Base-by-base conservation (phyloP, 1,140 invertebrate genomes). In the Anoplolepis gracilipes region DNA sequence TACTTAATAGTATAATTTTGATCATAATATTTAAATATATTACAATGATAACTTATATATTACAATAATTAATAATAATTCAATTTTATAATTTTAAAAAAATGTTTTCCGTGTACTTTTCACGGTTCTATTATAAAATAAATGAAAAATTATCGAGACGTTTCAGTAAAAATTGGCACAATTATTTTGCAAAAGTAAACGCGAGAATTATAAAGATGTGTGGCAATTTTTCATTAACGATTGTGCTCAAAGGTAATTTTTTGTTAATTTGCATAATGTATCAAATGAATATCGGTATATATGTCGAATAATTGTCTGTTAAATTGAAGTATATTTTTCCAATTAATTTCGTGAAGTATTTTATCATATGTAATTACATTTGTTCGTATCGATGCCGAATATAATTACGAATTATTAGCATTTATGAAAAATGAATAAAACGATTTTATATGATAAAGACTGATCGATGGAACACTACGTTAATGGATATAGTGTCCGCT, bases 261-360 rank as follows among this genome's bases (percentile, higher is more conserved):
- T 36, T 16, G 33, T 1, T 28, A 39, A 0, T 62, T 70, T 16
- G n/a, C 30, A 55, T 67, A 69, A 49, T 81, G 10, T 30, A 39
- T 19, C 42, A 72, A 69, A 79, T 3, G 8, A 1, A 1, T 36
- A 30, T 36, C 30, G 46, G 5, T 72, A 59, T 36, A 81, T 30
- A 72, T 46, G 28, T 25, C 1, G 57, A 30, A 30, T 57, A 55
- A 72, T 30, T 42, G 19, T 57, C 33, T 28, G 25, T 57, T 49
- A 42, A 81, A 59, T 59, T 42, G 30, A 16, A 70, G 70, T 81
- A 59, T 16, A 22, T 69, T 42, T n/a, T 13, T 19, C 19, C 28
- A 16, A 2, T 28, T 0, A 42, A 33, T 59, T 28, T 59, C 13
- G 11, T 25, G 22, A 79, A 81, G 16, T 59, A 25, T 22, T 57